Percentiles rank a stretch among this genome's conserved stretches.
These are phyloP conservation scores for Fopius arisanus DNA, from an alignment of 1,140 invertebrate genomes.

Conservation along the genomic window DNA sequence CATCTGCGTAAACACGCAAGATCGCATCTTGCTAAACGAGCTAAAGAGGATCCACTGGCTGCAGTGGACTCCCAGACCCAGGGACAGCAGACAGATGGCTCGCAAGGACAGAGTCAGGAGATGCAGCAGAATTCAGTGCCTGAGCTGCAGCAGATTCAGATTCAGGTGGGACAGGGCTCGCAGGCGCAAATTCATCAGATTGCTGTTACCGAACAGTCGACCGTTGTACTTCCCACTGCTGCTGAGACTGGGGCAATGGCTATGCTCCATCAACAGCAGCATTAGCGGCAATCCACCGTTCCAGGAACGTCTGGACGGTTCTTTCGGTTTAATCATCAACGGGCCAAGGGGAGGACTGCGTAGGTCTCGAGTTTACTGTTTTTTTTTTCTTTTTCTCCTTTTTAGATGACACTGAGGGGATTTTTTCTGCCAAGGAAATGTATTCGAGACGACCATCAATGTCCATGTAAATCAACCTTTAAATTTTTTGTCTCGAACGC, in stretches of 20 bases:
- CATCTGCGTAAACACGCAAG: slow-evolving; percentile 80
- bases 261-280: slow-evolving; percentile 57
- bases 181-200: slow-evolving; percentile 62
- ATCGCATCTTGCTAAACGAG: slow-evolving; percentile 75
- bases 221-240: slow-evolving; percentile 67
- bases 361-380: not conserved
- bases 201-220: slow-evolving; percentile 60
- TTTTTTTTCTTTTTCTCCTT: slow-evolving; percentile 9
- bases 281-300: slow-evolving; percentile 51
- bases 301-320: slow-evolving; percentile 45
- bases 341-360: slow-evolving; percentile 42
- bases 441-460: too few species aligned
- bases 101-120: slow-evolving; percentile 35
- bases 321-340: slow-evolving; percentile 50
- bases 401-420: too few species aligned
- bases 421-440: too few species aligned
- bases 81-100: slow-evolving; percentile 45
- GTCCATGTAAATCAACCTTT: too few species aligned
- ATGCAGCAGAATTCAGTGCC: slow-evolving; percentile 35
- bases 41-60: slow-evolving; percentile 70
- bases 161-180: slow-evolving; percentile 60
- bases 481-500: too few species aligned
- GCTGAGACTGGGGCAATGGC: slow-evolving; percentile 64
- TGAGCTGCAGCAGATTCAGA: slow-evolving; percentile 44
- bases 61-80: slow-evolving; percentile 50